Evolutionary conservation across 2,888 invertebrate species (phyloP).

Genomic region (Trichopria drosophilae): DNA sequence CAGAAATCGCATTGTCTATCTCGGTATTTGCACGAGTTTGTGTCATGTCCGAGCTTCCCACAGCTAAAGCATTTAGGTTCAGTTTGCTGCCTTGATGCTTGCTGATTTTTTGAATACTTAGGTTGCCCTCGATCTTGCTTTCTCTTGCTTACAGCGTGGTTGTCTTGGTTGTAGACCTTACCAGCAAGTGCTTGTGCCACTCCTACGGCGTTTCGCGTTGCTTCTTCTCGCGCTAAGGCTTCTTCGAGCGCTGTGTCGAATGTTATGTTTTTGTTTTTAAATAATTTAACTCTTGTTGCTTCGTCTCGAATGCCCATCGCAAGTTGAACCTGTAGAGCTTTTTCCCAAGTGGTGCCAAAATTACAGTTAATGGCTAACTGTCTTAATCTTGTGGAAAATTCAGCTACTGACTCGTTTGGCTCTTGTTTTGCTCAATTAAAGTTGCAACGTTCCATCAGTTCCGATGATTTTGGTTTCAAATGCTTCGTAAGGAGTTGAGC

Average conservation of each 20-base stretch:
- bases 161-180: slow-evolving; percentile 9
- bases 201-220: slow-evolving; percentile 14
- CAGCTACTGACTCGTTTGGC: slow-evolving; percentile 11
- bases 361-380: slow-evolving; percentile 19
- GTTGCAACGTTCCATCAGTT: slow-evolving; percentile 16
- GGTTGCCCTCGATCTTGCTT: slow-evolving; percentile 1
- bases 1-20: slow-evolving; percentile 23
- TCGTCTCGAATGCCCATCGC: slow-evolving; percentile 19
- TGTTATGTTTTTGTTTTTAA: slow-evolving; percentile 10
- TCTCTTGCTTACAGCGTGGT: slow-evolving; percentile 18
- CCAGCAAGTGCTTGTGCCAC: slow-evolving; percentile 7
- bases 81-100: slow-evolving; percentile 2
- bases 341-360: slow-evolving; percentile 3
- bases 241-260: slow-evolving; percentile 18
- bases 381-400: slow-evolving; percentile 12
- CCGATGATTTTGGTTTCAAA: slow-evolving; percentile 10
- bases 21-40: slow-evolving; percentile 16
- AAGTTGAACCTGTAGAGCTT: slow-evolving; percentile 18
- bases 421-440: slow-evolving; percentile 24
- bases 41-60: slow-evolving; percentile 16
- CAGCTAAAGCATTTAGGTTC: slow-evolving; percentile 26
- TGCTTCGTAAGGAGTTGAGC: slow-evolving; percentile 12
- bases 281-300: slow-evolving; percentile 16
- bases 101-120: slow-evolving; percentile 4
- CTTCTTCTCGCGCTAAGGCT: slow-evolving; percentile 11